These are phyloP conservation scores for Boloria selene DNA, from an alignment of 2,888 invertebrate species.

Conservation along the genomic window DNA sequence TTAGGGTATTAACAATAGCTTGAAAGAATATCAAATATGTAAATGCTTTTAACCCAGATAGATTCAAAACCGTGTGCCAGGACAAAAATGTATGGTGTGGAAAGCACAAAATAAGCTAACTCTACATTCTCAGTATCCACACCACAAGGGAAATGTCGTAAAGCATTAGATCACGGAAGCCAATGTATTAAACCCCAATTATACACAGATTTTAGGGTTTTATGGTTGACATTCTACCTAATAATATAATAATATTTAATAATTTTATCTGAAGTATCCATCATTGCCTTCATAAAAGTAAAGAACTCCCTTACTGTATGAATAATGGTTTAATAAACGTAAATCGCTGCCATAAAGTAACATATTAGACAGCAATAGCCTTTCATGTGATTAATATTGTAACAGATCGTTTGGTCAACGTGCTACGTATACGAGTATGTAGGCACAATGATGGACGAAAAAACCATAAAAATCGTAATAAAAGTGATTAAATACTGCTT, in stretches of 20 bases:
- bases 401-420: slow-evolving; percentile 11
- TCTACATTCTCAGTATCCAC: too few species aligned
- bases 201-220: too few species aligned
- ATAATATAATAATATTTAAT: neutral
- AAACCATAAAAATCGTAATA: neutral
- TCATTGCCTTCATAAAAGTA: neutral
- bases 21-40: too few species aligned
- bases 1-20: too few species aligned
- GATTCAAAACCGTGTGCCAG: too few species aligned
- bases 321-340: slow-evolving; percentile 17
- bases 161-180: too few species aligned
- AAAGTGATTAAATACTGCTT: too few species aligned
- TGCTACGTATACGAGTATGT: neutral
- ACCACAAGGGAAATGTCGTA: too few species aligned
- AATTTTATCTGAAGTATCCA: slow-evolving; percentile 1
- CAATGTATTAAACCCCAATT: too few species aligned
- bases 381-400: slow-evolving; percentile 16
- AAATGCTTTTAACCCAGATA: too few species aligned
- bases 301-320: neutral
- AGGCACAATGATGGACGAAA: neutral
- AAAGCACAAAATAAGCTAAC: too few species aligned
- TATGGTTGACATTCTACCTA: neutral
- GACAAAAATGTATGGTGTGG: too few species aligned
- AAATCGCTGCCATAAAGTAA: slow-evolving; percentile 11
- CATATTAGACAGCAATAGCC: slow-evolving; percentile 11